Base-by-base conservation (phyloP, 2,888 invertebrate species). In the Ypsolopha sequella region DNA sequence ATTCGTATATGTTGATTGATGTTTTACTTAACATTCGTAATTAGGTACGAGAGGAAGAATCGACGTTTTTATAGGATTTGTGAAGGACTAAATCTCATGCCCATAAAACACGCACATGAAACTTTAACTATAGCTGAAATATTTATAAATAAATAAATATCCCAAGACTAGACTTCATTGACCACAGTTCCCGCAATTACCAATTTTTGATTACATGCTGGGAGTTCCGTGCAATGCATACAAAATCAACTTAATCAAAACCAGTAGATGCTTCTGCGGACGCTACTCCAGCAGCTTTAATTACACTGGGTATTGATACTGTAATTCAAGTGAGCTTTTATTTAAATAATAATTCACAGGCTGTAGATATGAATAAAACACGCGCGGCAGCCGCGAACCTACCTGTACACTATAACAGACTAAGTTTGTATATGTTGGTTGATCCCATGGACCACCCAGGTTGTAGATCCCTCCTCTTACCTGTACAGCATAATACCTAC, bases 391-490 rank as follows among this genome's bases (percentile, higher is more conserved):
- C 70, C 60, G 65, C 61, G 62, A 63, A 62, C 62, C 57, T 61
- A 61, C 59, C 61, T 61, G 61, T 59, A 55, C 24, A 24, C 54
- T 52, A 52, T 53, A 55, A 58, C 68, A 78, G 76, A 76, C 61
- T 77, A 73, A 35, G 36, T 47, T 69, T 68, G 68, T 65, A 66
- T 76, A 78, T 76, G 73, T 75, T 76, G 70, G 70, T 64, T 73
- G 76, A 77, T 70, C 73, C 67, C 59, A 67, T 60, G 72, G 86
- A 86, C 86, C 86, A 85, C 86, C 85, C 86, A 85, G 61, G 77
- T 66, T 59, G 79, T 57, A 62, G 64, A 68, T 67, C 63, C 62
- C 69, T 64, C 68, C 73, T 60, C 65, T 66, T 69, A 66, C 66
- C 65, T 66, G 65, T 66, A 63, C 54, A 56, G 11, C n/a, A 35